phyloP scores from a whole-genome alignment of 2,113 vertebrate species.

The Sinocyclocheilus maitianheensis region DNA sequence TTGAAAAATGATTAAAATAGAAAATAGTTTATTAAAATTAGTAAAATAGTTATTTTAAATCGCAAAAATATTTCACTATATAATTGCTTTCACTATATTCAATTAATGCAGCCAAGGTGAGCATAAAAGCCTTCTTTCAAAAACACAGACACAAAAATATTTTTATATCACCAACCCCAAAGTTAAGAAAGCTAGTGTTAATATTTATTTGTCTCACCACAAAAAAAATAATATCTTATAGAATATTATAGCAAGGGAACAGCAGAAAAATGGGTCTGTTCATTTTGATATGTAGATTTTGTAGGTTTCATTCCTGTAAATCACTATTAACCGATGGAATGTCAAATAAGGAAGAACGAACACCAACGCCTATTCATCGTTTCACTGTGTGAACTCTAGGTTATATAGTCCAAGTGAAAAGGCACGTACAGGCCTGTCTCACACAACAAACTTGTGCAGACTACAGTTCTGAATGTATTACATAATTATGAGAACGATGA shows the following conservation, averaged over 20 bases:
- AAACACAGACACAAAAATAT: too few relatives aligned
- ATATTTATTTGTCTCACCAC: neutral
- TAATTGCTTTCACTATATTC: too few relatives aligned
- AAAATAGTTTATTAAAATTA: too few relatives aligned
- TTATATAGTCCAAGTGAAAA: neutral
- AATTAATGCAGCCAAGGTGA: too few relatives aligned
- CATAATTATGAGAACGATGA: neutral
- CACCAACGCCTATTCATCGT: neutral
- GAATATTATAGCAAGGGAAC: neutral
- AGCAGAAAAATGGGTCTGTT: neutral
- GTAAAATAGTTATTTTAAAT: too few relatives aligned
- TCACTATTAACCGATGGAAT: neutral
- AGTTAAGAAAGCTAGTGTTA: neutral
- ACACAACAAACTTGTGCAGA: neutral
- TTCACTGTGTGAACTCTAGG: neutral
- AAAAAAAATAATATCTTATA: too few relatives aligned
- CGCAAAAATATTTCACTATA: too few relatives aligned
- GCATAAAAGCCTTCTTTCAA: too few relatives aligned
- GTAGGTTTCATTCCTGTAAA: neutral
- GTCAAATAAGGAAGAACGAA: neutral
- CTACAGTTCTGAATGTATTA: neutral
- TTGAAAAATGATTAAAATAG: too few relatives aligned
- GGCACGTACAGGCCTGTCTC: constrained; percentile 7
- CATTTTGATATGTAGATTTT: neutral
- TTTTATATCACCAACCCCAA: too few relatives aligned